phyloP scores from a whole-genome alignment of 2,113 vertebrate species.

The Miniopterus natalensis region DNA sequence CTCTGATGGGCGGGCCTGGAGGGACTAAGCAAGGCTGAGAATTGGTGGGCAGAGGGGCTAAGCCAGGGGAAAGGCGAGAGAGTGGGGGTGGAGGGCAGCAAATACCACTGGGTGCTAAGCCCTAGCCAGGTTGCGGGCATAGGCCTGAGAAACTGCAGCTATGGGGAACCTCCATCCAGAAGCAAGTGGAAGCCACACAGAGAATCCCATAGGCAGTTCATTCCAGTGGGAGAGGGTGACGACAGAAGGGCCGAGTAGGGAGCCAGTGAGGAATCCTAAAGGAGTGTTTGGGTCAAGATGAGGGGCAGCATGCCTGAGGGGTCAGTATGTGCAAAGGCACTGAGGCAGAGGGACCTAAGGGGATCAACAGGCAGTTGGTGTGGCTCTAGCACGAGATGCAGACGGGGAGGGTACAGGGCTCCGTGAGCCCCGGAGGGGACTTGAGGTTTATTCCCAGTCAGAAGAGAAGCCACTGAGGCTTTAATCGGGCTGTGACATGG shows the following conservation, averaged over 20 bases:
- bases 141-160: not conserved
- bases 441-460: not conserved
- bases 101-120: rapidly evolving
- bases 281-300: not conserved
- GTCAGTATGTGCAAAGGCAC: not conserved
- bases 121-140: not conserved
- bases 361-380: rapidly evolving
- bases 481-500: too few relatives aligned
- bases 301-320: rapidly evolving
- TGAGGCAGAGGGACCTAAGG: not conserved
- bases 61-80: not conserved
- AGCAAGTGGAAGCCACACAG: rapidly evolving
- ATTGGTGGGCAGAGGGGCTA: not conserved
- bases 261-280: rapidly evolving
- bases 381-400: too few relatives aligned
- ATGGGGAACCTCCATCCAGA: not conserved
- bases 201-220: rapidly evolving
- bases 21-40: not conserved
- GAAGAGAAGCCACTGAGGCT: not conserved
- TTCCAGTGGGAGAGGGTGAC: too few relatives aligned
- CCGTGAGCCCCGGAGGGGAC: rapidly evolving
- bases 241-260: not conserved
- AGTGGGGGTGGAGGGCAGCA: not conserved
- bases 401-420: rapidly evolving
- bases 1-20: not conserved